Evolutionary conservation across 1,140 invertebrate species (phyloP), one percentile per base, ranked within the genome.

Genomic region (Drosophila bocki): DNA sequence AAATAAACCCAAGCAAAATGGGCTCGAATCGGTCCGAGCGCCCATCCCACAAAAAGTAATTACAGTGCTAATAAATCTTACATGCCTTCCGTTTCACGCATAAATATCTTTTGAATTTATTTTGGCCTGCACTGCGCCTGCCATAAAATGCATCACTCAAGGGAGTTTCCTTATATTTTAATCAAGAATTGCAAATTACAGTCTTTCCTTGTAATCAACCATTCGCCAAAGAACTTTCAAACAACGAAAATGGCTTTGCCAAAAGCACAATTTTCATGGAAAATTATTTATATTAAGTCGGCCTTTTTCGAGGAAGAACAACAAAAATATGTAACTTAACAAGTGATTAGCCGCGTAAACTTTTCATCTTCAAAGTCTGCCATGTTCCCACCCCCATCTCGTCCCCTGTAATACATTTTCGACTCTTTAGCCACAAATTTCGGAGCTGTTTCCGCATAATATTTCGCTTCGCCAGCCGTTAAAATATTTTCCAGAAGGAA

Each of bases 291-390:
- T 15, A 12, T 47, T 15, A 12, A 26, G 22, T 47, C 11, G 11
- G 37, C 12, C 11, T 22, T 6, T 29, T 11, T 17, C 13, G 9
- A 11, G 12, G 15, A 13, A 39, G 32, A 62, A 63, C 22, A 64
- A 58, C 63, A 61, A 79, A 86, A 81, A 78, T 79, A 26, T 47
- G 13, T 26, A 79, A 82, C 59, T 85, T 81, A 86, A 78, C 70
- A 75, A 85, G 82, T 79, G 70, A 86, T 86, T 86, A 85, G 75
- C 69, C 61, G 53, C 54, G 60, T 41, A 67, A 86, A 78, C 65
- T 82, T 81, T 75, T 63, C 57, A 78, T 41, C 69, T 62, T 78
- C 56, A 69, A 85, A 84, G 62, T 60, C 80, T 56, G 22, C n/a
- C 60, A 45, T 37, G 37, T 12, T 12, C 7, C n/a, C 8, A 11